phyloP scores from a whole-genome alignment of 2,113 vertebrate species.

The Choloepus hoffmanni region DNA sequence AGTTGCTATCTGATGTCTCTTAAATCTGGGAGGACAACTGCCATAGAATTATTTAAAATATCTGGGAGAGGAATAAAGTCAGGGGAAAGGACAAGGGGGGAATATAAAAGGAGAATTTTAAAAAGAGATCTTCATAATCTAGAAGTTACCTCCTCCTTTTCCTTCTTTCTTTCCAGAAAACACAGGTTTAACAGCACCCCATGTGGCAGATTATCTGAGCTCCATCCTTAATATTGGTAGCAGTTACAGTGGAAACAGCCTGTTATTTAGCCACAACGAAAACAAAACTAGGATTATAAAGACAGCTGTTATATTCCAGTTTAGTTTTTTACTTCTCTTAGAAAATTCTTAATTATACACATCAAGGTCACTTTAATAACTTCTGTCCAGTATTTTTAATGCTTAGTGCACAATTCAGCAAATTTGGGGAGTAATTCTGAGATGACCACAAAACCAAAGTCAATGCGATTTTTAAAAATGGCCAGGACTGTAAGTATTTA shows the following conservation, averaged over 20 bases:
- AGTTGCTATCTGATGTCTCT: neutral
- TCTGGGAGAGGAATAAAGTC: neutral
- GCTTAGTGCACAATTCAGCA: constrained; percentile 3
- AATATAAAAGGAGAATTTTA: neutral
- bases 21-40: neutral
- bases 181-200: neutral
- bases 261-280: neutral
- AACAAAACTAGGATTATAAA: constrained; percentile 6
- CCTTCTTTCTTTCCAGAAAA: neutral
- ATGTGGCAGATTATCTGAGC: neutral
- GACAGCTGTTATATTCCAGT: constrained; percentile 15
- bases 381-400: neutral
- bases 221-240: neutral
- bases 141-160: neutral
- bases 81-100: neutral
- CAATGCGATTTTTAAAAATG: neutral
- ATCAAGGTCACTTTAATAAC: constrained; percentile 37
- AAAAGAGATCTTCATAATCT: neutral
- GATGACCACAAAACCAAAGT: constrained; percentile 47
- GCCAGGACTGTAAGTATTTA: neutral
- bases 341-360: constrained; percentile 49
- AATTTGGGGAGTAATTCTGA: constrained; percentile 23
- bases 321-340: constrained; percentile 10
- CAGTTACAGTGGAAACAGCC: neutral
- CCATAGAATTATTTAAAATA: neutral